phyloP scores from a whole-genome alignment of 2,797 vertebrate genomes.

The Ammospiza maritima region DNA sequence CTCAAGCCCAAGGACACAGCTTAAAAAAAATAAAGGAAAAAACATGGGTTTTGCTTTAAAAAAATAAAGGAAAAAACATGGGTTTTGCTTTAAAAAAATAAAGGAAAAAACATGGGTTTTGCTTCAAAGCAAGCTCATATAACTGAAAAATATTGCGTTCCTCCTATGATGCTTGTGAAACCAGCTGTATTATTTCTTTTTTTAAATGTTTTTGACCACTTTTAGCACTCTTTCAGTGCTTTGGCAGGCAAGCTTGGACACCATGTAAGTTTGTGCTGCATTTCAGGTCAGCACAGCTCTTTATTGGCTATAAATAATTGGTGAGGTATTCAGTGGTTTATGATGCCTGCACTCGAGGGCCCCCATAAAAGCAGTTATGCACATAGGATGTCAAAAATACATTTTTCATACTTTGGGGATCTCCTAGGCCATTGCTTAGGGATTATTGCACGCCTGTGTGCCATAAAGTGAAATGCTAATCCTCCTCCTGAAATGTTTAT shows the following conservation, averaged over 20 bases:
- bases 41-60: not conserved
- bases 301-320: slow-evolving; percentile 14
- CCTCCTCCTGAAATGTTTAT: not conserved
- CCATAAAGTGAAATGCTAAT: not conserved
- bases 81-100: not conserved
- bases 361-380: not conserved
- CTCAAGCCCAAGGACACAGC: not conserved
- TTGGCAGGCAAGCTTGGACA: not conserved
- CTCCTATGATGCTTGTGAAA: not conserved
- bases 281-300: not conserved
- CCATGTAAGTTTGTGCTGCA: not conserved
- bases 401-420: not conserved
- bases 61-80: not conserved
- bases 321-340: not conserved
- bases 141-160: not conserved
- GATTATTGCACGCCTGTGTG: not conserved
- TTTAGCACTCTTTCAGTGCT: not conserved
- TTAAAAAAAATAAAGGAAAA: not conserved
- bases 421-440: not conserved
- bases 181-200: not conserved
- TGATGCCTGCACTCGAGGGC: not conserved
- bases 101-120: not conserved
- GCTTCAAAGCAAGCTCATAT: not conserved
- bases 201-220: not conserved
- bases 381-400: not conserved